phyloP scores from a whole-genome alignment of 2,888 invertebrate species.

The Loripinus fragilis region DNA sequence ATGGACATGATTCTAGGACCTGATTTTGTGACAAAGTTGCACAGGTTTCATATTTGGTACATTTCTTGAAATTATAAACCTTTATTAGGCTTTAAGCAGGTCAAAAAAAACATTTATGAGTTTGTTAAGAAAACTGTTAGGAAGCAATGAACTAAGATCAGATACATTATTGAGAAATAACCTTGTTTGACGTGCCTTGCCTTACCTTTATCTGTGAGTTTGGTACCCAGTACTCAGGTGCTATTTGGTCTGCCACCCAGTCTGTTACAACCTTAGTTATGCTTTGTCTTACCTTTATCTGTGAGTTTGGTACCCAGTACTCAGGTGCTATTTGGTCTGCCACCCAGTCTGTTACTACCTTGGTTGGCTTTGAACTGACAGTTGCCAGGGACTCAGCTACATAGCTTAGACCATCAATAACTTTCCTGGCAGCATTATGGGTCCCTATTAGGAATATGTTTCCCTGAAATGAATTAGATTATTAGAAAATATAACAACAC shows the following conservation, averaged over 20 bases:
- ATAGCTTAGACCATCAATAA: constrained; percentile 88
- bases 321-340: constrained; percentile 91
- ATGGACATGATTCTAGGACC: no score
- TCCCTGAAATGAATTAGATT: constrained; percentile 44
- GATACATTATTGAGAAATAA: no score
- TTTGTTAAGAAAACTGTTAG: no score
- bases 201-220: constrained; percentile 89
- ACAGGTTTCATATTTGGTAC: no score
- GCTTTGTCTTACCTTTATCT: constrained; percentile 89
- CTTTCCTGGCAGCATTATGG: constrained; percentile 87
- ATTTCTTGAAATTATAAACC: no score
- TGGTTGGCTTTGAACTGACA: constrained; percentile 89
- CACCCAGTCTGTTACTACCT: constrained; percentile 89
- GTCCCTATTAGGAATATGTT: constrained; percentile 79
- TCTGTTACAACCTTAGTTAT: constrained; percentile 87
- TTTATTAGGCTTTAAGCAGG: no score
- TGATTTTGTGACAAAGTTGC: no score
- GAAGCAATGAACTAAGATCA: no score
- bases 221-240: constrained; percentile 92
- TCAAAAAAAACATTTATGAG: no score
- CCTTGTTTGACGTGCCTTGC: no score
- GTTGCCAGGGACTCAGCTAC: constrained; percentile 87
- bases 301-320: constrained; percentile 91
- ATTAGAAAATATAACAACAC: no score
- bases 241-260: constrained; percentile 91